Base-by-base conservation (phyloP, 2,888 invertebrate species). In the Drosophila cognata region DNA sequence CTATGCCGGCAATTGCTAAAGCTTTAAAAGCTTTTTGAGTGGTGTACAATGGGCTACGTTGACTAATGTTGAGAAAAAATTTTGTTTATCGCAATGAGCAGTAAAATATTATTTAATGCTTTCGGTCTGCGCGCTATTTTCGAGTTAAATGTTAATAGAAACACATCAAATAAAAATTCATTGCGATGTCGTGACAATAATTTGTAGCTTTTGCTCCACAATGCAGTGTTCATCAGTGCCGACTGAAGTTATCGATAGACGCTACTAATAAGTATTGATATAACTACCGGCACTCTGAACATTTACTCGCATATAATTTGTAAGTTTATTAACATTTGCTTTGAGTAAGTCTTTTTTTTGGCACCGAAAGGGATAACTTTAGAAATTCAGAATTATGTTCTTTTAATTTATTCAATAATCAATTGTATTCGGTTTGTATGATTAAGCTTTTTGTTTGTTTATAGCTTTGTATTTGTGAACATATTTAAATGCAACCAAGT, bases 281-380 rank as follows among this genome's bases (percentile, higher is more conserved):
- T 10, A 18, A 11, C 11, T 28, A 31, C 28, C 68, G 68, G 57
- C 21, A 52, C 16, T 31, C 48, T 38, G 48, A 46, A 58, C 16
- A 2, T 60, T 43, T 25, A 28, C 35, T 38, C 48, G 50, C 60
- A 63, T 50, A 50, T 35, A 28, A 29, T 36, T 74, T 61, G 77
- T 78, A 64, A 75, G 77, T 71, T 43, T 10, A 25, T 59, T 10
- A 33, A 18, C 1, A 41, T 50, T 29, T 10, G n/a, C n/a, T n/a
- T 64, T 67, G 61, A 63, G 89, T 89, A 74, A 87, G 87, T 86
- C 28, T 16, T 36, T 35, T 51, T 21, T 60, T 2, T 48, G n/a
- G 5, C 21, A 21, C 2, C 6, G 21, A 21, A 43, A 21, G 5
- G 25, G 25, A 16, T 16, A 46, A 25, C 46, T 25, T 25, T 25